A percentile compares a stretch with the other conserved stretches of the same genome.
phyloP scores from a whole-genome alignment of 2,113 vertebrate genomes.

The Acrocephalus kingi region DNA sequence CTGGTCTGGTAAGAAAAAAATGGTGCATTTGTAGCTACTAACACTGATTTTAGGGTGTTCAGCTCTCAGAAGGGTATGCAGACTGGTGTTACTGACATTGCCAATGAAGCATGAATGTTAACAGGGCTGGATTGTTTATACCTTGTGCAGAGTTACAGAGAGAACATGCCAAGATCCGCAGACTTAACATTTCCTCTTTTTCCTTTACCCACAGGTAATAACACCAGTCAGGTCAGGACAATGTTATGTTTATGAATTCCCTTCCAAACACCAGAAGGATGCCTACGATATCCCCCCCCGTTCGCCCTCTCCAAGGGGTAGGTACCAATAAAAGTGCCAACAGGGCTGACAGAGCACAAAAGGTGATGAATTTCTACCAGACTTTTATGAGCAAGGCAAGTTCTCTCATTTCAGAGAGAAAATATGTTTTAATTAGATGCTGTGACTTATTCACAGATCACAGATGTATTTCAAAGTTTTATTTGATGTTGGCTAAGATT shows the following conservation, averaged over 20 bases:
- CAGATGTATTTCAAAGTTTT: slow-evolving; percentile 31
- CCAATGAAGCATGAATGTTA: neutral
- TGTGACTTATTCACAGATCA: neutral
- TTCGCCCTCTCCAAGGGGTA: slow-evolving; percentile 86
- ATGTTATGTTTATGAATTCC: slow-evolving; percentile 84
- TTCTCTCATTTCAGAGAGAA: slow-evolving; percentile 44
- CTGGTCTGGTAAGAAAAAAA: neutral
- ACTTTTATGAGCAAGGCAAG: neutral
- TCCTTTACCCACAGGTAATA: slow-evolving; percentile 83
- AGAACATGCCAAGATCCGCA: neutral
- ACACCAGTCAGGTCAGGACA: slow-evolving; percentile 89
- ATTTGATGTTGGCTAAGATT: slow-evolving; percentile 41
- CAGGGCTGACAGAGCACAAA: neutral
- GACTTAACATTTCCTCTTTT: neutral
- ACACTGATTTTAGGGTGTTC: neutral
- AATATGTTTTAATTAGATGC: slow-evolving; percentile 17
- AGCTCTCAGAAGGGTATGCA: neutral
- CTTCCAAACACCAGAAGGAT: slow-evolving; percentile 84
- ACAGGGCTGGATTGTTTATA: neutral
- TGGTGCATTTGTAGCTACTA: neutral
- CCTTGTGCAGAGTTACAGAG: neutral
- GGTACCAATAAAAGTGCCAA: slow-evolving; percentile 48
- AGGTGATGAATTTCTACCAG: slow-evolving; percentile 21
- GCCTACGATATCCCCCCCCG: slow-evolving; percentile 90
- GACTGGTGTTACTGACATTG: neutral